A percentile compares a stretch with the other conserved stretches of the same genome.
phyloP scores from a whole-genome alignment of 2,888 invertebrate genomes.

The Cosmorhoe ocellata region DNA sequence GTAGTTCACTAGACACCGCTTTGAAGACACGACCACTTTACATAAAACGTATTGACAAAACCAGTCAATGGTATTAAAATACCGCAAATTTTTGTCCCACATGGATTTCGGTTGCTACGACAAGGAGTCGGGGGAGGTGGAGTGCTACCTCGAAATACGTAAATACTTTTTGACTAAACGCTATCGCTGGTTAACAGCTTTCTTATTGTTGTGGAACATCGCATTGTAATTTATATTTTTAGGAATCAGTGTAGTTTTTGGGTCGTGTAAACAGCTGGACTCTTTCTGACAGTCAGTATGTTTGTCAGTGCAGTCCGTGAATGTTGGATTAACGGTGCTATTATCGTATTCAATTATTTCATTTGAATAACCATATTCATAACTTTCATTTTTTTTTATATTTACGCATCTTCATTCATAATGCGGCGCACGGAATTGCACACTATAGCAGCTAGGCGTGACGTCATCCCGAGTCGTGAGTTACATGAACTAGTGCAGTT shows the following conservation, averaged over 20 bases:
- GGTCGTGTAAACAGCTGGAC: conserved; percentile 78
- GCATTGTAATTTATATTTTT: conserved; percentile 81
- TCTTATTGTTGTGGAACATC: conserved; percentile 71
- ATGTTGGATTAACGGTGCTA: conserved; percentile 65
- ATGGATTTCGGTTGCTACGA: conserved; percentile 86
- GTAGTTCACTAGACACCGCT: conserved; percentile 73
- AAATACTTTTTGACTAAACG: conserved; percentile 77
- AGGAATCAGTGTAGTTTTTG: conserved; percentile 76
- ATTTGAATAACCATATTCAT: conserved; percentile 9
- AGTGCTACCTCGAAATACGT: conserved; percentile 87
- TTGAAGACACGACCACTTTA: conserved; percentile 67
- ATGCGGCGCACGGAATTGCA: conserved; percentile 68
- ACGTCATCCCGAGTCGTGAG: conserved; percentile 76
- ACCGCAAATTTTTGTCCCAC: conserved; percentile 51
- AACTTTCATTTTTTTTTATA: not conserved
- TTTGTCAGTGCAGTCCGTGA: conserved; percentile 64
- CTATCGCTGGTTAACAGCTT: conserved; percentile 62
- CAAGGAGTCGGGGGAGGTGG: conserved; percentile 86
- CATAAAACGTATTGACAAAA: conserved; percentile 46
- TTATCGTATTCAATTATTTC: conserved; percentile 49
- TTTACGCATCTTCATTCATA: conserved; percentile 35
- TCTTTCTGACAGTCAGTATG: conserved; percentile 68
- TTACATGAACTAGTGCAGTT: conserved; percentile 46
- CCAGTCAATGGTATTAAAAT: conserved; percentile 59
- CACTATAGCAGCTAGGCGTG: conserved; percentile 62